Conservation (phyloP, 2,113 vertebrate species). For the Malurus melanocephalus region DNA sequence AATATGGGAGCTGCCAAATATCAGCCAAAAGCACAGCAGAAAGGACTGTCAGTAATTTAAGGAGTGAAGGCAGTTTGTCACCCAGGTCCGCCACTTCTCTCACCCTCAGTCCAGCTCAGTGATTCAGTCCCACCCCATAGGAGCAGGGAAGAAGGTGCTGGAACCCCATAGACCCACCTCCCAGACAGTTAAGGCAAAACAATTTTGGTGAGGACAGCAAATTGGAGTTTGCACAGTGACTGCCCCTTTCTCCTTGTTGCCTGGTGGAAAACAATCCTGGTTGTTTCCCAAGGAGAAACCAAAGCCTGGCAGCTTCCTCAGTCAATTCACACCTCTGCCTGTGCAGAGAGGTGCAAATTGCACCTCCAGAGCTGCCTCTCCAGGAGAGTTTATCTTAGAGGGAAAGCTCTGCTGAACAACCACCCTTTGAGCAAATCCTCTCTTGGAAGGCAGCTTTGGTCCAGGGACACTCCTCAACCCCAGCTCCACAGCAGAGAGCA, state of each 20-base stretch:
- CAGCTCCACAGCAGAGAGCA: not conserved
- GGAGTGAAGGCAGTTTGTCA: not conserved
- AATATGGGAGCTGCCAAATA: not conserved
- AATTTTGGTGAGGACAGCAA: fast-evolving
- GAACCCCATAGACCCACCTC: not conserved
- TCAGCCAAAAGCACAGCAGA: not conserved
- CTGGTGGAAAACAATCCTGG: not conserved
- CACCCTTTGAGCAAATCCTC: not conserved
- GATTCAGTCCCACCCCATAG: fast-evolving
- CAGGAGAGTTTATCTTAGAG: not conserved
- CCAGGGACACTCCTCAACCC: not conserved
- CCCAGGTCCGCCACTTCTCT: not conserved
- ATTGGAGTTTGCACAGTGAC: not conserved
- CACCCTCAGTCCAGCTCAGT: not conserved
- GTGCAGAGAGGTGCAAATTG: not conserved
- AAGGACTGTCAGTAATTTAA: not conserved
- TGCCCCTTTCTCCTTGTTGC: not conserved
- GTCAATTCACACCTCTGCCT: not conserved
- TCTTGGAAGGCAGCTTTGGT: not conserved
- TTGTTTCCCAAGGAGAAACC: not conserved
- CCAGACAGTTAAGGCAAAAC: not conserved
- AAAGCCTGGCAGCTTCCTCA: not conserved
- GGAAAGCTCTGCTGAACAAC: not conserved
- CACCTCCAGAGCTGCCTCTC: not conserved
- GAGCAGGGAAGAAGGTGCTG: not conserved